phyloP scores from a whole-genome alignment of 1,140 invertebrate genomes.

The Telenomus remus region DNA sequence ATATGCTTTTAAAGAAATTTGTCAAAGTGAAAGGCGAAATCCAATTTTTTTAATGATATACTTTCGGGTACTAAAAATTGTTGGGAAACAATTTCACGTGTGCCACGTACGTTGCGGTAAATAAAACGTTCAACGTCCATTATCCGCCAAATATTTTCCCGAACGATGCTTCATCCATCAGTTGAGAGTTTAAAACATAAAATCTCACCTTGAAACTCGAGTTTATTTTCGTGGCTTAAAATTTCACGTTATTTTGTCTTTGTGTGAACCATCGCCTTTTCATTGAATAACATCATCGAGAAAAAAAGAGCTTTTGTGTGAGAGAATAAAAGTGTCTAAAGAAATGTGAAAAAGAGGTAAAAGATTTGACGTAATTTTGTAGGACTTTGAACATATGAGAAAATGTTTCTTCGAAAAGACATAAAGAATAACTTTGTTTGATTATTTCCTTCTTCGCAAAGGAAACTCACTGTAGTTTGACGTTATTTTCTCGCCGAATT shows the following conservation, averaged over 20 bases:
- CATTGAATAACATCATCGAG: too few species aligned
- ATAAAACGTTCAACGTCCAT: slow-evolving; percentile 11
- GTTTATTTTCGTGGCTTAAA: too few species aligned
- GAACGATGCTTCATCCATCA: slow-evolving; percentile 12
- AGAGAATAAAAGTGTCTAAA: background rate
- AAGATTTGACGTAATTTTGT: background rate
- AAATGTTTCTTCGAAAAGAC: slow-evolving; percentile 4
- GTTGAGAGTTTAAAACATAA: slow-evolving; percentile 8
- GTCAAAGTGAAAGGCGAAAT: too few species aligned
- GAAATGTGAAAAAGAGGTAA: background rate
- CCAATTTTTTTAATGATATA: too few species aligned
- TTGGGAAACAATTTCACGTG: too few species aligned
- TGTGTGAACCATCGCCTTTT: too few species aligned
- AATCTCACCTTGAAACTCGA: too few species aligned
- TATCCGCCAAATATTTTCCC: slow-evolving; percentile 27
- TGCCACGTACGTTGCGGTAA: too few species aligned
- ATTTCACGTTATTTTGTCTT: too few species aligned
- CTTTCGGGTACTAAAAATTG: too few species aligned
- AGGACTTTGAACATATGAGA: background rate
- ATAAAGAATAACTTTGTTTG: slow-evolving; percentile 16
- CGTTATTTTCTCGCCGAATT: slow-evolving; percentile 6
- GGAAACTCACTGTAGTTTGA: slow-evolving; percentile 15
- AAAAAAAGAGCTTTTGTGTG: background rate
- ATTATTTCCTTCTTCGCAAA: slow-evolving; percentile 25
- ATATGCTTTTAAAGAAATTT: slow-evolving; percentile 17